These are phyloP conservation scores for Brachionus sp. DNA, from an alignment of 1,140 invertebrate species.

Conservation along the genomic window DNA sequence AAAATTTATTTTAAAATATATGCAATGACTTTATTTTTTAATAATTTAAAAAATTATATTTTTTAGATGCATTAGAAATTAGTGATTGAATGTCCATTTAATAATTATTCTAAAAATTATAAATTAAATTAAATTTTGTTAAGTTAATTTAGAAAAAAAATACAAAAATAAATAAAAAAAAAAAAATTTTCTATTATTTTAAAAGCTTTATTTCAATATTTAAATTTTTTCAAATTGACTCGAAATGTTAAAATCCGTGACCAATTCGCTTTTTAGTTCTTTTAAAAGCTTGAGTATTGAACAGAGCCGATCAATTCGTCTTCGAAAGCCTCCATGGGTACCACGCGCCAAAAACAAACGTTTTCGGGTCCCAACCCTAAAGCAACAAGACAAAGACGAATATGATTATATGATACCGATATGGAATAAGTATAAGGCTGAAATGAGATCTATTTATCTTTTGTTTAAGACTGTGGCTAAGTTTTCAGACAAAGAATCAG, in stretches of 20 bases:
- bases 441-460: slow-evolving; percentile 41
- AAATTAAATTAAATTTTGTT: background rate
- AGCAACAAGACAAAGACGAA: background rate
- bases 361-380: background rate
- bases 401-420: slow-evolving; percentile 22
- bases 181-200: background rate
- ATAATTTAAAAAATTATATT: too few relatives aligned
- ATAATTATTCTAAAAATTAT: too few relatives aligned
- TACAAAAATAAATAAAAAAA: too few relatives aligned
- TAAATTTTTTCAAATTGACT: background rate
- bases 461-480: slow-evolving; percentile 33
- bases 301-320: background rate
- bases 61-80: too few relatives aligned
- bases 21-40: too few relatives aligned
- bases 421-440: slow-evolving; percentile 17
- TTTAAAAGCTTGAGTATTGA: background rate
- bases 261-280: background rate
- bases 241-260: background rate
- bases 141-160: background rate
- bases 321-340: slow-evolving; percentile 28
- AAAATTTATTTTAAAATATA: too few relatives aligned
- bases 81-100: too few relatives aligned
- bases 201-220: background rate
- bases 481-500: slow-evolving; percentile 26
- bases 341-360: background rate